Conservation (phyloP, 2,113 vertebrate genomes). For the Ancistrus triradiatus region DNA sequence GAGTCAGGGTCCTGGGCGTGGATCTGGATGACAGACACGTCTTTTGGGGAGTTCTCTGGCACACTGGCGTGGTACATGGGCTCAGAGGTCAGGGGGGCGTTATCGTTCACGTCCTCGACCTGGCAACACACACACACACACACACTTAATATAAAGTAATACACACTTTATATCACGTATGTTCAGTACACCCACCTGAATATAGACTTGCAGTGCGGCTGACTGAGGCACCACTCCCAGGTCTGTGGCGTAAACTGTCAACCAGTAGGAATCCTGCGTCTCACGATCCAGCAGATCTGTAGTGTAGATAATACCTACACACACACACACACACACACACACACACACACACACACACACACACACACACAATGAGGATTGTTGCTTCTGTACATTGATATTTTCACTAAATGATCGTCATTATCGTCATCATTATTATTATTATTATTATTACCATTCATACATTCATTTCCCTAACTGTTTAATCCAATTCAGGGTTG, state of each 20-base stretch:
- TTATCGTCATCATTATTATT: too few species aligned
- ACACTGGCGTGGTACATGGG: slow-evolving; percentile 82
- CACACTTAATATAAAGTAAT: neutral
- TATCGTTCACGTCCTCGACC: slow-evolving; percentile 96
- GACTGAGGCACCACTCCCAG: slow-evolving; percentile 89
- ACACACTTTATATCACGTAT: neutral
- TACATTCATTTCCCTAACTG: neutral
- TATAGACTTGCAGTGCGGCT: slow-evolving; percentile 82
- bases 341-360: neutral
- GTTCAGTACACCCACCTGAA: slow-evolving; percentile 75
- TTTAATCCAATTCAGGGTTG: slow-evolving; percentile 13
- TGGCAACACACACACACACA: slow-evolving; percentile 17
- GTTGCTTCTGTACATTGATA: too few species aligned
- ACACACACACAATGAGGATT: neutral
- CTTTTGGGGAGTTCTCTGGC: slow-evolving; percentile 89
- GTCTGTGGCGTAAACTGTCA: slow-evolving; percentile 91
- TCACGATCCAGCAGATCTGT: slow-evolving; percentile 90
- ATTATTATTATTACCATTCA: too few species aligned
- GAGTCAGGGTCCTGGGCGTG: slow-evolving; percentile 91
- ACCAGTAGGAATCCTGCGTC: slow-evolving; percentile 89
- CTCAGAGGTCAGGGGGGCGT: slow-evolving; percentile 87
- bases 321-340: slow-evolving; percentile 1
- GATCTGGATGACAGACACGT: slow-evolving; percentile 89
- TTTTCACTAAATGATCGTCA: too few species aligned
- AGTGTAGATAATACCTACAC: slow-evolving; percentile 86